phyloP scores from a whole-genome alignment of 2,888 invertebrate genomes.

The Cataglyphis cursor region DNA sequence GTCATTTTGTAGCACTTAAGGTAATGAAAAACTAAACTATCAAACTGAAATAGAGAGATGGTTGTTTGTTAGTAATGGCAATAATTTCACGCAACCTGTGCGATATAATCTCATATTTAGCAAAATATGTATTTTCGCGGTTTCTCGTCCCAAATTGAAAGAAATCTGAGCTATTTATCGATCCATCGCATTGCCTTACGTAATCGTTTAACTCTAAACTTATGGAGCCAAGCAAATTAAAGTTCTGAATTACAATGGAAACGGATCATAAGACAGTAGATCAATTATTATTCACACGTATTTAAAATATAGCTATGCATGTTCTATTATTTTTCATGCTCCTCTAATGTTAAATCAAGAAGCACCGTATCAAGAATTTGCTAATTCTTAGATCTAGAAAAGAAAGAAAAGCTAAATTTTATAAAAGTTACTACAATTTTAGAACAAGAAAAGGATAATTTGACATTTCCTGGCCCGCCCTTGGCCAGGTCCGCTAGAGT shows the following conservation, averaged over 20 bases:
- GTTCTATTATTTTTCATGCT: not conserved
- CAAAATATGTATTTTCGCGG: not conserved
- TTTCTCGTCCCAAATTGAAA: not conserved
- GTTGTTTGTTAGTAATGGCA: not conserved
- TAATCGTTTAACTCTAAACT: not conserved
- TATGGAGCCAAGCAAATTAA: not conserved
- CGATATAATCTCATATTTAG: not conserved
- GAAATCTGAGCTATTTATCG: not conserved
- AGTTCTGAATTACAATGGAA: not conserved
- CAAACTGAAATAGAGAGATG: constrained; percentile 7
- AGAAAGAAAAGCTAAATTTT: not conserved
- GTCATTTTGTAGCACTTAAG: constrained; percentile 9
- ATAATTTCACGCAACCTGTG: not conserved
- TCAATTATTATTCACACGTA: constrained; percentile 6
- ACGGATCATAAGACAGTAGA: not conserved
- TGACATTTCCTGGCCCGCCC: constrained; percentile 3
- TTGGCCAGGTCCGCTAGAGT: constrained; percentile 10
- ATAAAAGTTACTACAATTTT: not conserved
- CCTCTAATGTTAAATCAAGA: not conserved
- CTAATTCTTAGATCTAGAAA: not conserved
- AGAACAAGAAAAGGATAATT: constrained; percentile 12
- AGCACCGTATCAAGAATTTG: not conserved
- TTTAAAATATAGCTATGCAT: not conserved
- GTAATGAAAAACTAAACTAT: constrained; percentile 32
- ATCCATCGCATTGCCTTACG: not conserved